Conservation (phyloP, 1,140 invertebrate genomes). For the Belonocnema kinseyi region DNA sequence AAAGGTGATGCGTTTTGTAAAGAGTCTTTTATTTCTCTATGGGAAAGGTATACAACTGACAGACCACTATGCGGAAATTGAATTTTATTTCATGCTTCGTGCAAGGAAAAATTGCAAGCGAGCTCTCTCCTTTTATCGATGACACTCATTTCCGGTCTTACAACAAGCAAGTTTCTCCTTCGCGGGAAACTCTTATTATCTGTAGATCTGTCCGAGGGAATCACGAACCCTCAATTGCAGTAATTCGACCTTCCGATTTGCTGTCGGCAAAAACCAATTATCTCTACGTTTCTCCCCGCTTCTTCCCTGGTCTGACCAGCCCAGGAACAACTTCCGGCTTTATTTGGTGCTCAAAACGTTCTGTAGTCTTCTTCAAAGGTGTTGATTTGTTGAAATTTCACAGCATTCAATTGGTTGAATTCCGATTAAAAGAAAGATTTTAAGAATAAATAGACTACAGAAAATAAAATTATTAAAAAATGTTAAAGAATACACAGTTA, state of each 20-base stretch:
- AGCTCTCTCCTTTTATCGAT: constrained; percentile 38
- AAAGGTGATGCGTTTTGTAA: no score
- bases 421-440: neutral
- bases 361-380: no score
- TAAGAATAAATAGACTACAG: neutral
- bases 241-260: constrained; percentile 30
- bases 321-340: constrained; percentile 41
- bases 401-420: neutral
- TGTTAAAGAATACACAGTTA: neutral
- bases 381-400: neutral
- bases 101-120: constrained; percentile 30
- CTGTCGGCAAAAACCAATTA: constrained; percentile 39
- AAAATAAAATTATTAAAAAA: neutral
- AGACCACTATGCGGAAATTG: constrained; percentile 3
- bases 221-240: constrained; percentile 31
- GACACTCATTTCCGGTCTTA: constrained; percentile 39
- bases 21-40: no score
- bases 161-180: constrained; percentile 10
- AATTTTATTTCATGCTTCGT: constrained; percentile 26
- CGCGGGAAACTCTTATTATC: constrained; percentile 37
- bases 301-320: constrained; percentile 31
- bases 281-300: constrained; percentile 8
- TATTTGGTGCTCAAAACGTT: constrained; percentile 30
- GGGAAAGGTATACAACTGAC: no score
- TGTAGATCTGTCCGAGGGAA: constrained; percentile 23